Conservation (phyloP, 2,888 invertebrate species). For the Drosophila cognata region DNA sequence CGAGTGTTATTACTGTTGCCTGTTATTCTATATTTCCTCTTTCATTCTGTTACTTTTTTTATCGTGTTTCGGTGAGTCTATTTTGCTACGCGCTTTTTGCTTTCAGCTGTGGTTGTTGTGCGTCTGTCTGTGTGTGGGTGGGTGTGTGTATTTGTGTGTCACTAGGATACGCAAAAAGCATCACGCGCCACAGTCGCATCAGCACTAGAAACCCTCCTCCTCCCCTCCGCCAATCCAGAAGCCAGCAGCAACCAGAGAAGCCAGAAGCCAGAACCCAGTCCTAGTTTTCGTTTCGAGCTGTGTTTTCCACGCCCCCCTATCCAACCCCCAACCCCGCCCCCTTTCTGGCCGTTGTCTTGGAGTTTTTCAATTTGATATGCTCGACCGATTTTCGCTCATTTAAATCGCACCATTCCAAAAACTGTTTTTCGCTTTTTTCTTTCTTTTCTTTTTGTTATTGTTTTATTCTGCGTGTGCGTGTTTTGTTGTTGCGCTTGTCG, state of each 20-base stretch:
- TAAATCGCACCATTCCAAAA: conserved; percentile 61
- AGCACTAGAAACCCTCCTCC: conserved; percentile 8
- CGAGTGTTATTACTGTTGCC: conserved; percentile 57
- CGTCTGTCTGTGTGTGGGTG: conserved; percentile 39
- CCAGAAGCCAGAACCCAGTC: conserved; percentile 14
- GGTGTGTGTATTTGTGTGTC: conserved; percentile 71
- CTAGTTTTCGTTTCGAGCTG: conserved; percentile 15
- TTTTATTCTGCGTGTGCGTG: conserved; percentile 28
- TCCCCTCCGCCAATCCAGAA: neutral
- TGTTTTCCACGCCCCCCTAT: neutral
- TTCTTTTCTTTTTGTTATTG: conserved; percentile 42
- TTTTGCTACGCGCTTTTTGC: conserved; percentile 61
- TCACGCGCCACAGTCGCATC: conserved; percentile 65
- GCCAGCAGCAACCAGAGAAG: neutral
- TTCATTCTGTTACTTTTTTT: conserved; percentile 21
- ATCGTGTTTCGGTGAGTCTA: conserved; percentile 27
- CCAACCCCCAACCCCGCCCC: neutral
- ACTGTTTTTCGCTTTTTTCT: conserved; percentile 10
- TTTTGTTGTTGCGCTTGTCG: conserved; percentile 67
- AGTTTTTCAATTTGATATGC: conserved; percentile 80
- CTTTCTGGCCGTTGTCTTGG: conserved; percentile 56
- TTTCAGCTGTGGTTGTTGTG: conserved; percentile 28
- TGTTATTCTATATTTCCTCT: conserved; percentile 32
- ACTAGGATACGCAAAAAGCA: conserved; percentile 78
- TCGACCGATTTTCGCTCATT: conserved; percentile 81